Evolutionary conservation across 2,888 invertebrate genomes (phyloP), one percentile per base, ranked within the genome.

Genomic region (Microctonus aethiopoides): DNA sequence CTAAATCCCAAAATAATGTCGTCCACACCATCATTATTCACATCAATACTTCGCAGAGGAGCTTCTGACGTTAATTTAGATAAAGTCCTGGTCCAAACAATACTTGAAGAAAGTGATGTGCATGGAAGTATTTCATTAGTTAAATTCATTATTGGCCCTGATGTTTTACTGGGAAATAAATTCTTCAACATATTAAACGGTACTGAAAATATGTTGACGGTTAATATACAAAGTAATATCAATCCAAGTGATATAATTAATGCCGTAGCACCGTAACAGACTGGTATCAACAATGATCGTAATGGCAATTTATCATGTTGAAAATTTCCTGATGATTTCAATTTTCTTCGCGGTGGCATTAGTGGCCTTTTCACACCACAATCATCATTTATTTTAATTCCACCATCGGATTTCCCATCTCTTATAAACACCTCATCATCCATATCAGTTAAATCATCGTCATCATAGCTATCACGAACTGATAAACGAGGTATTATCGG

Each of bases 1-100:
- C 92, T 93, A 86, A 92, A 95, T 72, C 94, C 94, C 73, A 94
- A 89, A 67, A 95, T 89, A 26, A 94, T 88, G 85, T 95, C 95
- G 62, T 91, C 89, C 10, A 92, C 83, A 20, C 90, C 90, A 87
- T 95, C 94, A 2, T 88, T 87, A 86, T 94, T 92, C 0, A 94
- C 89, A 84, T 95, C 94, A 26, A 91, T 88, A 71, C 91, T 88
- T 75, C 93, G 88, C 73, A 94, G 87, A 0, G 94, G 91, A 67
- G 94, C 92, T 85, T 94, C 94, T 10, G 93, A 92, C 66, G 91
- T 90, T 62, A 94, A 87, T 80, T 92, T 91, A 0, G 93, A 91
- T 81, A 94, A 88, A 67, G 90, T 90, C 67, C 88, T 88, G 2
- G 89, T 89, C 94, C 94, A 94, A 4, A 93, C 87, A 74, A 91